These are phyloP conservation scores for Sylvia atricapilla DNA, from an alignment of 2,113 vertebrate genomes.

Conservation along the genomic window DNA sequence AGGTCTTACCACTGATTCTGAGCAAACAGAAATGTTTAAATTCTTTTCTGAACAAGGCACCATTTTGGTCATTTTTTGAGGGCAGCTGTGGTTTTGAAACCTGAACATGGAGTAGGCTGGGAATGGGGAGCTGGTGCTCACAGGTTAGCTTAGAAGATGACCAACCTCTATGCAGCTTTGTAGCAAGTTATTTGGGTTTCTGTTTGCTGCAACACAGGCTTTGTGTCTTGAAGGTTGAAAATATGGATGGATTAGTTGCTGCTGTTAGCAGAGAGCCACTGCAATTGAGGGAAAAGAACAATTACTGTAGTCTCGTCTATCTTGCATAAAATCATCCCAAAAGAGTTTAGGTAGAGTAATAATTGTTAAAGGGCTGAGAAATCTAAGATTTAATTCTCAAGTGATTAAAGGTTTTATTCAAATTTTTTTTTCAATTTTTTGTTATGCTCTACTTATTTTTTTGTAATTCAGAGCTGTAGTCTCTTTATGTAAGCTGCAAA, in stretches of 20 bases:
- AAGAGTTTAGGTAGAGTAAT: background rate
- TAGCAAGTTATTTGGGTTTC: background rate
- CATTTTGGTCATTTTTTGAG: background rate
- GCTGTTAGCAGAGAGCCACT: background rate
- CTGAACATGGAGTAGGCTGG: background rate
- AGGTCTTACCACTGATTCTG: background rate
- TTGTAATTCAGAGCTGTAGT: background rate
- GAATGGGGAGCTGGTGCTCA: background rate
- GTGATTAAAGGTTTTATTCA: background rate
- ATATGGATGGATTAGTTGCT: background rate
- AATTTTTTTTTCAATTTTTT: background rate
- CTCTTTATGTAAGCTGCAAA: background rate
- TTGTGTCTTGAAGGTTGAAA: background rate
- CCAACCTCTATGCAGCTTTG: background rate
- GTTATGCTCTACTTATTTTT: background rate
- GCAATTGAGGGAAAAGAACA: background rate
- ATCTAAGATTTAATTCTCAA: background rate
- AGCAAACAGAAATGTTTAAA: background rate
- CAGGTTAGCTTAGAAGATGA: background rate
- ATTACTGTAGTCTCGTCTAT: background rate
- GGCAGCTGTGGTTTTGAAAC: background rate
- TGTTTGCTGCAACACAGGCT: background rate
- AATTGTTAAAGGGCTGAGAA: background rate
- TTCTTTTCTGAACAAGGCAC: background rate
- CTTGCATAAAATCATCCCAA: background rate